A percentile compares a stretch with the other conserved stretches of the same genome.
Evolutionary conservation across 2,113 vertebrate genomes (phyloP).

Genomic region (Coracopsis vasa): DNA sequence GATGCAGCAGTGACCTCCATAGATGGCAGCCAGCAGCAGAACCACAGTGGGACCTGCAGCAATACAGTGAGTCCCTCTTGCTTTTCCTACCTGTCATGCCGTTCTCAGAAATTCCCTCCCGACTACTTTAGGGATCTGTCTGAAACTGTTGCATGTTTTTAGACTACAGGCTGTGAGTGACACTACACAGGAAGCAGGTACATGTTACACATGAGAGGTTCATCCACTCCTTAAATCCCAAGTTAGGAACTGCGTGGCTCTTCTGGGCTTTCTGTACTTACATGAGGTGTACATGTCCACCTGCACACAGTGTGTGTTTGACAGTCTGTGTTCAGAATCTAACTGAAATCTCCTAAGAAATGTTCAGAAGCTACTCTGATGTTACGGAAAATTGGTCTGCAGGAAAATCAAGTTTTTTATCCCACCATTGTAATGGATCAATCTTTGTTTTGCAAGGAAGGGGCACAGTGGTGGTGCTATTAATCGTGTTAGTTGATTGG

Average conservation of each 20-base stretch:
- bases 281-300: not conserved
- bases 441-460: not conserved
- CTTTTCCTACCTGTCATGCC: not conserved
- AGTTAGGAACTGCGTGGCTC: accelerated
- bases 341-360: not conserved
- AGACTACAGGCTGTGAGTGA: not conserved
- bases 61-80: not conserved
- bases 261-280: not conserved
- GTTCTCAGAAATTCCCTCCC: not conserved
- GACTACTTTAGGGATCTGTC: not conserved
- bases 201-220: not conserved
- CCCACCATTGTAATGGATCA: not conserved
- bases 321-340: not conserved
- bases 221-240: not conserved
- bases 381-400: not conserved
- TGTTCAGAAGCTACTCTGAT: not conserved
- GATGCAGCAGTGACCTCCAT: not conserved
- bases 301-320: too few relatives aligned
- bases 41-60: not conserved
- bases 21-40: not conserved
- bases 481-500: not conserved
- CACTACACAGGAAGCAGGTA: not conserved
- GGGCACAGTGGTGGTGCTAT: not conserved
- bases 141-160: not conserved
- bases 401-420: not conserved